These are phyloP conservation scores for Cebidichthys violaceus DNA, from an alignment of 2,113 vertebrate species.

Conservation along the genomic window DNA sequence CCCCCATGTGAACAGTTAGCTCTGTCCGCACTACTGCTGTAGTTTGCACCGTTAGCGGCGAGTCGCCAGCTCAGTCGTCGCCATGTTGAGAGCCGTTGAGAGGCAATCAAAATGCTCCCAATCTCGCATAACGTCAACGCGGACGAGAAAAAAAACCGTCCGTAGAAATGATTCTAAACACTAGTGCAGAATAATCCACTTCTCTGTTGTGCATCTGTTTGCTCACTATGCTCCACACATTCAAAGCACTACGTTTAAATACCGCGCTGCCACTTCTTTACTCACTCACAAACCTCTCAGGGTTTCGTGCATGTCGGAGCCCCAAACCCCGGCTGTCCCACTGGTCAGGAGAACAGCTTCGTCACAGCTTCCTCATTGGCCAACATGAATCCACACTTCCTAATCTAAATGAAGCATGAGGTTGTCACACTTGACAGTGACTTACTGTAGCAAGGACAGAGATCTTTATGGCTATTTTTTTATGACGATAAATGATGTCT, in stretches of 20 bases:
- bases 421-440: neutral
- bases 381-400: neutral
- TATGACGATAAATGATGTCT: neutral
- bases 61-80: no score
- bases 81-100: no score
- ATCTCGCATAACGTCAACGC: neutral
- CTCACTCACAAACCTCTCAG: neutral
- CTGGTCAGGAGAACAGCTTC: constrained; percentile 12
- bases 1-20: neutral
- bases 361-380: neutral
- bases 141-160: neutral
- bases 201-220: neutral
- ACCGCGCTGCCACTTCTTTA: neutral
- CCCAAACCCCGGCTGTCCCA: neutral
- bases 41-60: neutral
- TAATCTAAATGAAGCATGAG: neutral
- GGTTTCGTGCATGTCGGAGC: neutral
- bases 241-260: neutral
- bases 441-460: neutral
- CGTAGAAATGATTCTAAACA: neutral
- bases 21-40: neutral
- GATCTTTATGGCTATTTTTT: neutral
- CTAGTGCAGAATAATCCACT: neutral
- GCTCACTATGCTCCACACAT: neutral
- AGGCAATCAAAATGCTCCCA: neutral